Conservation (phyloP, 2,113 vertebrate species). For the Miniopterus natalensis region DNA sequence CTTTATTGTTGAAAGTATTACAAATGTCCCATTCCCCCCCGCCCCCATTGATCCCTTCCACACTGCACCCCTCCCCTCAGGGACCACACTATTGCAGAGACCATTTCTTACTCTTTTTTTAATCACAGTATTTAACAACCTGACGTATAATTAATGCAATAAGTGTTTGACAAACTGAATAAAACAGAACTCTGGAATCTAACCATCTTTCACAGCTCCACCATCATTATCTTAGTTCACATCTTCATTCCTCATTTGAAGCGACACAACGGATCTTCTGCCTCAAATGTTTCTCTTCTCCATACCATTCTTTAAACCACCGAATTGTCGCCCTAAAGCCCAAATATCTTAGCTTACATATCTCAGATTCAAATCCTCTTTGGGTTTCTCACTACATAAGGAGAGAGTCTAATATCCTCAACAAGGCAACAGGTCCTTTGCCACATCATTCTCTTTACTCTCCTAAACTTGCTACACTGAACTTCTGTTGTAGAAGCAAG, state of each 20-base stretch:
- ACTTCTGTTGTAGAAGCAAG: not conserved
- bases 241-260: not conserved
- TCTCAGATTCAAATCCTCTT: not conserved
- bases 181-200: not conserved
- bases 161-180: not conserved
- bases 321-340: not conserved
- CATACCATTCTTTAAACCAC: not conserved
- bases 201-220: not conserved
- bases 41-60: too few relatives aligned
- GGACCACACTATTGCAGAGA: too few relatives aligned
- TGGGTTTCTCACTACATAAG: not conserved
- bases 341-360: not conserved
- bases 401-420: not conserved
- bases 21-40: too few relatives aligned
- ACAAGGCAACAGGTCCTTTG: not conserved
- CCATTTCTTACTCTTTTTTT: not conserved
- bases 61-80: too few relatives aligned
- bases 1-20: too few relatives aligned
- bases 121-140: not conserved
- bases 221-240: not conserved
- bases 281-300: conserved; percentile 10
- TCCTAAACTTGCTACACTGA: not conserved
- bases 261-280: not conserved
- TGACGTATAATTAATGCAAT: not conserved
- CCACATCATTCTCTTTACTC: not conserved